phyloP scores from a whole-genome alignment of 2,797 vertebrate genomes.

The Tolypeutes matacus region DNA sequence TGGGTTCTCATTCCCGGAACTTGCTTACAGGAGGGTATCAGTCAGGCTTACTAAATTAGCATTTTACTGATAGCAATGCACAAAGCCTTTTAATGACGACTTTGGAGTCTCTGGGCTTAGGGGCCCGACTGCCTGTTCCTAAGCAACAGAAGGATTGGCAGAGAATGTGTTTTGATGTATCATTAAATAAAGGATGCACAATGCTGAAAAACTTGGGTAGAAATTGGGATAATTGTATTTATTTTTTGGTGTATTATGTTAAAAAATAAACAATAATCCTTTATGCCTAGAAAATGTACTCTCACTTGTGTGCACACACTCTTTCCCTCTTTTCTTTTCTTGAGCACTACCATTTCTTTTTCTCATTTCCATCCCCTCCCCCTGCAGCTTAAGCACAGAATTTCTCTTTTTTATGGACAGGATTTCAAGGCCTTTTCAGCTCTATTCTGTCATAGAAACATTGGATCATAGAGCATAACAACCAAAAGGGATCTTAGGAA shows the following conservation, averaged over 20 bases:
- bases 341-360: slow-evolving; percentile 24
- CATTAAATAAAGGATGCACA: slow-evolving; percentile 84
- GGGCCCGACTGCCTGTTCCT: slow-evolving; percentile 85
- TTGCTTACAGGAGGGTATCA: slow-evolving; percentile 83
- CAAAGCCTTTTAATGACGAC: slow-evolving; percentile 87
- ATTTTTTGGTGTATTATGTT: slow-evolving; percentile 82
- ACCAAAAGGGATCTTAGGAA: not conserved
- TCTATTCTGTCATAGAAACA: slow-evolving; percentile 62
- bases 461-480: slow-evolving; percentile 11
- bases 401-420: slow-evolving; percentile 61
- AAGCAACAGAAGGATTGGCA: slow-evolving; percentile 88
- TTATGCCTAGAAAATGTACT: slow-evolving; percentile 72
- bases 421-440: not conserved
- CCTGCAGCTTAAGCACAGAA: slow-evolving; percentile 55
- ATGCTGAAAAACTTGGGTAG: slow-evolving; percentile 79
- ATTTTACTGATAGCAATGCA: slow-evolving; percentile 86
- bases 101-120: slow-evolving; percentile 81
- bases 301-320: not conserved
- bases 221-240: slow-evolving; percentile 86
- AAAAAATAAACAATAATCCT: slow-evolving; percentile 86
- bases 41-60: slow-evolving; percentile 86
- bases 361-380: not conserved
- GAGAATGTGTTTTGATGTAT: slow-evolving; percentile 84
- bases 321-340: not conserved
- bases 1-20: slow-evolving; percentile 81